Percentiles rank a stretch among this genome's conserved stretches.
These are phyloP conservation scores for Hippocampus mohnikei DNA, from an alignment of 2,113 vertebrate species.

Conservation along the genomic window DNA sequence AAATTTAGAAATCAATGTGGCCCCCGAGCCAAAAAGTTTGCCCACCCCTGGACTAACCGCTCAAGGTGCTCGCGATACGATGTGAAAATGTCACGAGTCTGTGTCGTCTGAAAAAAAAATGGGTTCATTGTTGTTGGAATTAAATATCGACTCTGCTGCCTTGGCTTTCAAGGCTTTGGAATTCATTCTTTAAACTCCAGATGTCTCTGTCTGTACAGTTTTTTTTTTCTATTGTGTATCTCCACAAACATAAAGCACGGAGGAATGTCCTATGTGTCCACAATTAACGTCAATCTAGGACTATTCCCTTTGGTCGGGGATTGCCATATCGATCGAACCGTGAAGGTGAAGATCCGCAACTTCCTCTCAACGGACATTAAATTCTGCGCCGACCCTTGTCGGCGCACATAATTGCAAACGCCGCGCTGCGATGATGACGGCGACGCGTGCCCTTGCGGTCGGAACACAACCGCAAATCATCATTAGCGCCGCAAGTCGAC, in stretches of 20 bases:
- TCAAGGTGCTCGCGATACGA: background rate
- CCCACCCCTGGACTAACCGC: no score
- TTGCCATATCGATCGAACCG: constrained; percentile 30
- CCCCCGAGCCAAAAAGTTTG: no score
- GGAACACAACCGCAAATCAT: constrained; percentile 3
- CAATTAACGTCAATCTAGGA: constrained; percentile 26
- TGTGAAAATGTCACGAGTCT: background rate
- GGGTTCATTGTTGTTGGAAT: no score
- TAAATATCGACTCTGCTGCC: no score
- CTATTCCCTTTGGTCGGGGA: constrained; percentile 2
- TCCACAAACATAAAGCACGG: constrained; percentile 33
- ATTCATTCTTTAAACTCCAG: background rate
- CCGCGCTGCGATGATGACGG: constrained; percentile 16
- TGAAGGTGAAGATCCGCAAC: constrained; percentile 3
- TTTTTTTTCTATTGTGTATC: background rate
- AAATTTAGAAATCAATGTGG: no score
- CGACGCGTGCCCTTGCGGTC: constrained; percentile 26
- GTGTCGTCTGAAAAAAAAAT: background rate
- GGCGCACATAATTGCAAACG: constrained; percentile 20
- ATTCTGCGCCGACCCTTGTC: constrained; percentile 4
- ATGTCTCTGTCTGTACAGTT: background rate
- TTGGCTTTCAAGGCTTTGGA: no score
- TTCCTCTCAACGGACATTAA: background rate
- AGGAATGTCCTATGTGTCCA: constrained; percentile 28
- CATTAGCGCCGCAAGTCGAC: background rate